phyloP scores from a whole-genome alignment of 2,113 vertebrate species.

The Merops nubicus region DNA sequence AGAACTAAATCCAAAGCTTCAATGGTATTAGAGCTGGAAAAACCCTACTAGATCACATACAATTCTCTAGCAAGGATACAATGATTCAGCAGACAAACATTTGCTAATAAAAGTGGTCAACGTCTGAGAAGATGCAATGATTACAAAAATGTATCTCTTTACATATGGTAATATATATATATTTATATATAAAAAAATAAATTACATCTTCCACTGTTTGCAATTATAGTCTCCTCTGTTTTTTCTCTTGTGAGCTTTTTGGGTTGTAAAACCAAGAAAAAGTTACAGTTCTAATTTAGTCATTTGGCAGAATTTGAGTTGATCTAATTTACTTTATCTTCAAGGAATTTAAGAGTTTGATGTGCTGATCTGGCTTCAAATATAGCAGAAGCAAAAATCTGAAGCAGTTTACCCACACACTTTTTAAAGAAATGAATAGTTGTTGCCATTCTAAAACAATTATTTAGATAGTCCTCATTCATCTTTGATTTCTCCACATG shows the following conservation, averaged over 20 bases:
- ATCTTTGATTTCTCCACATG: background rate
- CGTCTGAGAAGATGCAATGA: background rate
- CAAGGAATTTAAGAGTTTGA: background rate
- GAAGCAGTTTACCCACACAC: background rate
- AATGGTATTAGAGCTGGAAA: background rate
- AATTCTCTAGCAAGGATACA: background rate
- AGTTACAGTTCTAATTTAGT: background rate
- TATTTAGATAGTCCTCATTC: background rate
- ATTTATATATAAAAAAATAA: background rate
- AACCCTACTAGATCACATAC: background rate
- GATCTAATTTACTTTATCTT: background rate
- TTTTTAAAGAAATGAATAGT: background rate
- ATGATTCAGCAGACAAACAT: background rate
- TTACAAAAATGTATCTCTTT: background rate
- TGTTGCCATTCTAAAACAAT: constrained; percentile 22
- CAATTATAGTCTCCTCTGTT: background rate
- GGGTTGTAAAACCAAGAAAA: background rate
- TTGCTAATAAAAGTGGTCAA: background rate
- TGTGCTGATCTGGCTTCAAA: background rate
- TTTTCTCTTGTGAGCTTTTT: background rate
- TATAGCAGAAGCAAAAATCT: background rate
- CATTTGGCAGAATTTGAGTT: background rate
- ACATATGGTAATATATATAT: background rate
- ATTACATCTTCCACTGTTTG: background rate
- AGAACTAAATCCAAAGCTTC: background rate